Evolutionary conservation across 2,888 invertebrate species (phyloP).

Genomic region (Harpalus rufipes): DNA sequence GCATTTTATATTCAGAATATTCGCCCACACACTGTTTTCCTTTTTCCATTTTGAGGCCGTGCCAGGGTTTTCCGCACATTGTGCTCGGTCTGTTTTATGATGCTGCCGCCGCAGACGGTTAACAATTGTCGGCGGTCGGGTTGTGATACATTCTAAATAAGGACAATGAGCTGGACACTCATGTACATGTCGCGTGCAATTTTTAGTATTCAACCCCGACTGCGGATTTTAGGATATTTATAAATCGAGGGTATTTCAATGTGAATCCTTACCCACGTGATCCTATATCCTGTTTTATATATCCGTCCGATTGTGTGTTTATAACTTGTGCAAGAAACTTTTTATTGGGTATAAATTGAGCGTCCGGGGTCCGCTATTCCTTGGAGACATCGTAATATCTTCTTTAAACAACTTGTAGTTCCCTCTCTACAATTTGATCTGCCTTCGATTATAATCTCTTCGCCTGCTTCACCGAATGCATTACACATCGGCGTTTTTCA

Average conservation of each 20-base stretch:
- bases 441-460: constrained; percentile 62
- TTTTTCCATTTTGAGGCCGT: constrained; percentile 62
- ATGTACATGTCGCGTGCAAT: constrained; percentile 8
- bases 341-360: constrained; percentile 67
- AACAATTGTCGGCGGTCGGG: constrained; percentile 61
- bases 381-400: constrained; percentile 63
- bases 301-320: constrained; percentile 63
- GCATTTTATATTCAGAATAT: constrained; percentile 64
- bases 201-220: too few species aligned
- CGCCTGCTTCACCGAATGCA: constrained; percentile 38
- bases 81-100: constrained; percentile 65
- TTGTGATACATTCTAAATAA: constrained; percentile 57
- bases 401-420: constrained; percentile 65
- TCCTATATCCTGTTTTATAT: constrained; percentile 50
- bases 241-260: background rate
- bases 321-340: constrained; percentile 64
- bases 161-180: constrained; percentile 51
- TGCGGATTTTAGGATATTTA: background rate
- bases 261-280: background rate
- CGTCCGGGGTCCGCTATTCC: constrained; percentile 51
- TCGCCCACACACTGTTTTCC: constrained; percentile 58
- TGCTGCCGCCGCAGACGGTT: constrained; percentile 52
- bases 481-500: background rate
- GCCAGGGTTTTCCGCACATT: constrained; percentile 63
- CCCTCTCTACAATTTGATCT: constrained; percentile 56